These are phyloP conservation scores for Lissonota sp. DNA, from an alignment of 2,888 invertebrate genomes.

Conservation along the genomic window DNA sequence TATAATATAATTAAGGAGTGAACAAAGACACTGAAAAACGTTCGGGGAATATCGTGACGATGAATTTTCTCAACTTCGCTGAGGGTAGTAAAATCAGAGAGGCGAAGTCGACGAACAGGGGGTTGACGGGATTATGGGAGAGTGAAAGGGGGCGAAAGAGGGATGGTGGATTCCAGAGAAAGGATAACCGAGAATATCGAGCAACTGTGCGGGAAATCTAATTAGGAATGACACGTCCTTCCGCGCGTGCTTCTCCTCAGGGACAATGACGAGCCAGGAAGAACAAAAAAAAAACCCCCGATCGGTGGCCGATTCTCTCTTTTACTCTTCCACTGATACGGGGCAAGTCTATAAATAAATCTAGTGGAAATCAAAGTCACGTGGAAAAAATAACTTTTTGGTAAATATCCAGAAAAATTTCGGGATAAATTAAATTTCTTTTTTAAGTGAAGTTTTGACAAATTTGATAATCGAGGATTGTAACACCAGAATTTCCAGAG, in stretches of 20 bases:
- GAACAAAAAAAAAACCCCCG: slow-evolving; percentile 37
- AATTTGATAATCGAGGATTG: no score
- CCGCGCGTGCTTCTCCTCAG: slow-evolving; percentile 37
- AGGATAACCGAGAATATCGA: slow-evolving; percentile 8
- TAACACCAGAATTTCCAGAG: no score
- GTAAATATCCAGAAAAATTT: no score
- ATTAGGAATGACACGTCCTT: slow-evolving; percentile 57
- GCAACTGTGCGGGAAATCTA: slow-evolving; percentile 61
- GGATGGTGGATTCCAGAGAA: neutral
- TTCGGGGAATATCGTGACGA: neutral
- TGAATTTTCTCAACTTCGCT: slow-evolving; percentile 42
- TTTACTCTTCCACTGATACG: neutral
- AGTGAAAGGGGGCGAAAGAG: neutral
- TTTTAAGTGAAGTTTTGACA: no score
- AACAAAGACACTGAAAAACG: slow-evolving; percentile 41
- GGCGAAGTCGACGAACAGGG: neutral
- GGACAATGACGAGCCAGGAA: slow-evolving; percentile 20
- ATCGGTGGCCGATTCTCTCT: slow-evolving; percentile 25
- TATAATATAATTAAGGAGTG: slow-evolving; percentile 44
- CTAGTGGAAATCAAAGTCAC: slow-evolving; percentile 33
- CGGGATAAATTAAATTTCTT: no score
- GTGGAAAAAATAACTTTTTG: no score
- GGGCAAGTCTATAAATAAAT: slow-evolving; percentile 47
- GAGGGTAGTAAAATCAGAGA: neutral
- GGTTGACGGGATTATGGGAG: neutral